Evolutionary conservation across 2,797 vertebrate species (phyloP).

Genomic region (Eulemur rubriventer): DNA sequence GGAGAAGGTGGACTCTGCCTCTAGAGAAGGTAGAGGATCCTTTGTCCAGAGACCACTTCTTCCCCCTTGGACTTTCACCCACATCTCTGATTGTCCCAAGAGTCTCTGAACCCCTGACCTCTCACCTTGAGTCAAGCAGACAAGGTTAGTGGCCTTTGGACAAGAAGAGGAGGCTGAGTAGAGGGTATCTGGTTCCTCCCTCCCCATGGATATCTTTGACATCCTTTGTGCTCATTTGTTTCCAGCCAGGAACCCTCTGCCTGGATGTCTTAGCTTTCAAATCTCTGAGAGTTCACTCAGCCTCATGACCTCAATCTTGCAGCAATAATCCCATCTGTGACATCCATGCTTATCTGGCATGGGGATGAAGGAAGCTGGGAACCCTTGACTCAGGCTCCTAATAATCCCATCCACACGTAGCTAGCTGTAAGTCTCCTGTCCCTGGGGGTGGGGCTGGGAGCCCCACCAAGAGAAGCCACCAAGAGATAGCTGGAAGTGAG

Average conservation of each 20-base stretch:
- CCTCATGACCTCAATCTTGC: constrained; percentile 63
- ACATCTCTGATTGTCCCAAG: background rate
- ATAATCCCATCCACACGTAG: background rate
- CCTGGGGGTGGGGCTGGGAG: background rate
- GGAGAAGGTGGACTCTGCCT: background rate
- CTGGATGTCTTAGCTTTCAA: constrained; percentile 73
- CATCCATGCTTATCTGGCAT: constrained; percentile 37
- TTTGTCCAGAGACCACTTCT: background rate
- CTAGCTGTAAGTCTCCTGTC: background rate
- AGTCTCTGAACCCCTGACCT: constrained; percentile 18
- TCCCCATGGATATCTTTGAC: background rate
- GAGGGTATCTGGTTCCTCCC: background rate
- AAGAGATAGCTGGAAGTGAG: background rate
- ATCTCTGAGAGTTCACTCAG: constrained; percentile 41
- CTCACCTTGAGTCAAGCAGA: background rate
- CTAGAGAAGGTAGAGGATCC: background rate
- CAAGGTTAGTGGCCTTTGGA: background rate
- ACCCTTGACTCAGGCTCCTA: background rate
- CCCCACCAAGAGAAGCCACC: background rate
- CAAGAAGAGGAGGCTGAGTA: background rate
- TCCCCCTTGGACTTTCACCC: background rate
- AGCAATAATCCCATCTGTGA: constrained; percentile 69
- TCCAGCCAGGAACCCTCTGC: background rate
- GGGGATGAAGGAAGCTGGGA: background rate
- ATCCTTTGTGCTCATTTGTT: background rate